Evolutionary conservation across 2,888 invertebrate species (phyloP).

Genomic region (Melitaea athalia): DNA sequence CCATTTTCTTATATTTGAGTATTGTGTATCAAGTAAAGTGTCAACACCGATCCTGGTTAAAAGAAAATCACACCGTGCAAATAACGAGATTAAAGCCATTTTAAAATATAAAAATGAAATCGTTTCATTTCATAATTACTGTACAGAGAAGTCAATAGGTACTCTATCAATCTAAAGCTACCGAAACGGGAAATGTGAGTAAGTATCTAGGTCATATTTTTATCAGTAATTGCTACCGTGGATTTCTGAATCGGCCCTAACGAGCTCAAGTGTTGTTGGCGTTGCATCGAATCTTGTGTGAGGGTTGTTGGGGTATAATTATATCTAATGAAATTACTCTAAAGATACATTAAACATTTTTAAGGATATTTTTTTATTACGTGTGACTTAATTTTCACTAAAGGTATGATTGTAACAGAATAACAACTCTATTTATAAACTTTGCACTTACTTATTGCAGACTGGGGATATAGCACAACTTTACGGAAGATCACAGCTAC

Average conservation of each 20-base stretch:
- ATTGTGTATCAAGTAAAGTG: too few relatives aligned
- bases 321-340: not conserved
- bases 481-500: too few relatives aligned
- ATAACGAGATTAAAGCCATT: not conserved
- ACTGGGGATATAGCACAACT: too few relatives aligned
- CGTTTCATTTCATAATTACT: not conserved
- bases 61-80: not conserved
- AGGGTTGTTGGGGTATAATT: conserved; percentile 7
- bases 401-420: not conserved
- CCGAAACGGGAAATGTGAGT: conserved; percentile 11
- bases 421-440: too few relatives aligned
- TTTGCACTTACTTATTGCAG: too few relatives aligned
- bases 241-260: conserved; percentile 25
- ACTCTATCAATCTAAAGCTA: conserved; percentile 4
- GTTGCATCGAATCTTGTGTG: conserved; percentile 20
- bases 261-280: conserved; percentile 19
- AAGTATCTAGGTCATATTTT: conserved; percentile 26
- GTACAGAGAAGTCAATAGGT: not conserved
- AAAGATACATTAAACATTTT: not conserved
- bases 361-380: not conserved
- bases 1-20: too few relatives aligned
- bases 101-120: not conserved
- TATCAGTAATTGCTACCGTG: conserved; percentile 28
- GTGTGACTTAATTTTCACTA: not conserved
- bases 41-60: too few relatives aligned